Evolutionary conservation across 2,888 invertebrate genomes (phyloP), one percentile per base, ranked within the genome.

Genomic region (Ectemnius cavifrons): DNA sequence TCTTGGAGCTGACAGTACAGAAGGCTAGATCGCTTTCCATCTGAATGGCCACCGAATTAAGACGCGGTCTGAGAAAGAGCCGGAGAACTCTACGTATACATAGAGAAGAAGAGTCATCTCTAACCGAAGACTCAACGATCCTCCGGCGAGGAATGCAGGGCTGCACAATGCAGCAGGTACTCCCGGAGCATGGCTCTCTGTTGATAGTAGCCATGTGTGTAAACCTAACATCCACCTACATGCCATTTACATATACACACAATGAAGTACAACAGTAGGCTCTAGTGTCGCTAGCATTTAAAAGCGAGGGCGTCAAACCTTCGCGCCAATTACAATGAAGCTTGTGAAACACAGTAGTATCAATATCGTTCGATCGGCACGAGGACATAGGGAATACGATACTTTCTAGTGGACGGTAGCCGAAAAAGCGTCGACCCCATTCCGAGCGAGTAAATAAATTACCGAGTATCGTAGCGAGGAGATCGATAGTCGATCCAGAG

Each of bases 141-240:
- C 70, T 73, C 67, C 71, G 60, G 56, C 70, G 62, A 67, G 84
- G 84, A 84, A 84, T 84, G 84, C 80, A 77, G 23, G 23, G 84
- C 83, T 74, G 75, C 74, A 84, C 81, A 78, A 84, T 83, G 79
- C 77, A 68, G 76, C 81, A 78, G 82, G 80, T 80, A 73, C 73
- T 73, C 73, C 65, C 75, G 59, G 56, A 72, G 67, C 73, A 71
- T 56, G 62, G 37, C 64, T 78, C 59, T 70, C 70, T 81, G 76
- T 83, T 79, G 79, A 82, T 75, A 71, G 57, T 75, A 77, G 69
- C 56, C 62, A 67, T 68, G 67, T 72, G 66, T 37, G 37, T 37
- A 37, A 37, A 37, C 37, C 8, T 11, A 11, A 6, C 37, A 60
- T 62, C 65, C 63, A 52, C 46, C 61, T 66, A 62, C 28, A 37